Conservation (phyloP, 2,113 vertebrate genomes). For the Eleginops maclovinus region DNA sequence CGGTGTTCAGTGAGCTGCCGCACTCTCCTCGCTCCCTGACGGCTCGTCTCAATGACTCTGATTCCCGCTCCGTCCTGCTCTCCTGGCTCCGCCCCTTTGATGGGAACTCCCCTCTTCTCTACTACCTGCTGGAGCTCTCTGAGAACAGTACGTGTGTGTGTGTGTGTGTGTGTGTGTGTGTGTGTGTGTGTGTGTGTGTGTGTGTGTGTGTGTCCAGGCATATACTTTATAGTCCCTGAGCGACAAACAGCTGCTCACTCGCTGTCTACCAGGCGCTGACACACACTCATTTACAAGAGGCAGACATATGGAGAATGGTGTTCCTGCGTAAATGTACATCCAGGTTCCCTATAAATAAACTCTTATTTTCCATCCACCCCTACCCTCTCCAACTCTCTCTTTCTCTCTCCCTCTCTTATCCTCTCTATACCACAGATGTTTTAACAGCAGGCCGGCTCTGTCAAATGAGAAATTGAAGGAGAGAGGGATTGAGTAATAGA, state of each 20-base stretch:
- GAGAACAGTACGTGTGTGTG: constrained; percentile 90
- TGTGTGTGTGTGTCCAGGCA: constrained; percentile 7
- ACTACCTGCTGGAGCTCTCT: constrained; percentile 93
- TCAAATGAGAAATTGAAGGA: constrained; percentile 59
- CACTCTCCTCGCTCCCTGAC: constrained; percentile 94
- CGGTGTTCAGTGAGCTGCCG: constrained; percentile 89
- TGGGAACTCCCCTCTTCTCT: constrained; percentile 93
- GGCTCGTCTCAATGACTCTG: constrained; percentile 86
- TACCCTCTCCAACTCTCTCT: constrained; percentile 11
- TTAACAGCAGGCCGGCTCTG: constrained; percentile 74
- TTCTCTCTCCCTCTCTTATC: not conserved
- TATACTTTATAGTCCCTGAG: constrained; percentile 61
- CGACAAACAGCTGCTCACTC: constrained; percentile 67
- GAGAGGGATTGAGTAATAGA: constrained; percentile 32
- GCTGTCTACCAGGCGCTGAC: constrained; percentile 61
- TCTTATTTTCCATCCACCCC: constrained; percentile 15
- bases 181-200: constrained; percentile 3
- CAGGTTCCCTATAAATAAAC: constrained; percentile 64
- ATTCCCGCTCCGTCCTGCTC: constrained; percentile 87
- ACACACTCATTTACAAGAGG: constrained; percentile 64
- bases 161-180: constrained; percentile 19
- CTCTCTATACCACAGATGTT: constrained; percentile 72
- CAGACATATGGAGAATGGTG: constrained; percentile 67
- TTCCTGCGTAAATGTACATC: constrained; percentile 57
- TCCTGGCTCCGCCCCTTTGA: constrained; percentile 97